Percentiles rank a stretch among this genome's conserved stretches.
phyloP scores from a whole-genome alignment of 1,140 invertebrate species.

The Telenomus remus region DNA sequence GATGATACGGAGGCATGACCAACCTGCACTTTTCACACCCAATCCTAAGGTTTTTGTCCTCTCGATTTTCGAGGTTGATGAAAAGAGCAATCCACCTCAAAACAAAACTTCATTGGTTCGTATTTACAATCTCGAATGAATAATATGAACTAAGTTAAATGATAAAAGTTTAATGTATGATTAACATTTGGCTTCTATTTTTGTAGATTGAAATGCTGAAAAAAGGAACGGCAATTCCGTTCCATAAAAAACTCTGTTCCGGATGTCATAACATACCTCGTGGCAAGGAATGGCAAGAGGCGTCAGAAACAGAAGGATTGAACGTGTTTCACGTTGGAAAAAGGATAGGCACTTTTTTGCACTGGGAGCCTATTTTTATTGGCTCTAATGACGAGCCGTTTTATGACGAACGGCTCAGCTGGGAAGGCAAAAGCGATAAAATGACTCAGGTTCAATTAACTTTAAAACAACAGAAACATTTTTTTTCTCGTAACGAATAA shows the following conservation, averaged over 20 bases:
- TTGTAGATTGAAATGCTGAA: slow-evolving; percentile 82
- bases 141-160: too few relatives aligned
- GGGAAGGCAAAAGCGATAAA: slow-evolving; percentile 93
- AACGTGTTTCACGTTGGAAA: slow-evolving; percentile 91
- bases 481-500: too few relatives aligned
- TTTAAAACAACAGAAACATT: neutral
- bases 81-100: slow-evolving; percentile 81
- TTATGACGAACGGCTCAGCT: slow-evolving; percentile 91
- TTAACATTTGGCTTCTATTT: slow-evolving; percentile 1
- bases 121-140: neutral
- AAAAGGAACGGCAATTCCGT: slow-evolving; percentile 88
- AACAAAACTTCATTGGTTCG: slow-evolving; percentile 82
- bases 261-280: slow-evolving; percentile 92
- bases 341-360: slow-evolving; percentile 84
- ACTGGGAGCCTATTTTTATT: slow-evolving; percentile 94
- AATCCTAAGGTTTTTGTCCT: slow-evolving; percentile 88
- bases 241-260: slow-evolving; percentile 92
- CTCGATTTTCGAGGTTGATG: slow-evolving; percentile 88
- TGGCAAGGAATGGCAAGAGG: slow-evolving; percentile 87
- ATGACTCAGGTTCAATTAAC: slow-evolving; percentile 86
- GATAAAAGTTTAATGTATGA: neutral
- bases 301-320: slow-evolving; percentile 81
- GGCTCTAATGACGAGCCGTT: slow-evolving; percentile 90
- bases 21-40: slow-evolving; percentile 78
- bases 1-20: slow-evolving; percentile 84